A percentile compares a stretch with the other conserved stretches of the same genome.
These are phyloP conservation scores for Conchocele bisecta DNA, from an alignment of 2,888 invertebrate genomes.

Conservation along the genomic window DNA sequence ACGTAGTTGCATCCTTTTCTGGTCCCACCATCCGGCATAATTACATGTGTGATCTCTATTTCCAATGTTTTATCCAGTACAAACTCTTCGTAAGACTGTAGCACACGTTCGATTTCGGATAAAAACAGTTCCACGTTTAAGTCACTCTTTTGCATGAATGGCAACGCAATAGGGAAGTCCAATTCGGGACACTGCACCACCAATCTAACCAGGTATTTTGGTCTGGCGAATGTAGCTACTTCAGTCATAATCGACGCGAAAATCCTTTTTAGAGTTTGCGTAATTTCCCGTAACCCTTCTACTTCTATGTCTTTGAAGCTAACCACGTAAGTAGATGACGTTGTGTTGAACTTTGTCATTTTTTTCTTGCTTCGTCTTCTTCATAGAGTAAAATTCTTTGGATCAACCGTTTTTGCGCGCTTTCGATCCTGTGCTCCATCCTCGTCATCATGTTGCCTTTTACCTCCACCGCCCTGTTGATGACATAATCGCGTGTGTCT, in stretches of 20 bases:
- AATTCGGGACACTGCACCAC: constrained; percentile 43
- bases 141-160: constrained; percentile 35
- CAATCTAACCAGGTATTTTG: constrained; percentile 43
- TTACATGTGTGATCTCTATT: constrained; percentile 27
- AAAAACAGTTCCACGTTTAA: constrained; percentile 39
- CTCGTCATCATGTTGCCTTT: no score
- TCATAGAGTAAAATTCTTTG: constrained; percentile 17
- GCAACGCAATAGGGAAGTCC: constrained; percentile 41
- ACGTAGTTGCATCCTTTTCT: constrained; percentile 11
- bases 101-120: constrained; percentile 48
- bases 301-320: constrained; percentile 18
- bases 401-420: constrained; percentile 1
- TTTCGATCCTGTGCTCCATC: no score
- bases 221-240: constrained; percentile 5
- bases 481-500: no score
- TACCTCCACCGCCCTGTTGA: no score
- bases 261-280: constrained; percentile 20
- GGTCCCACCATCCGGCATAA: constrained; percentile 8
- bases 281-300: constrained; percentile 3
- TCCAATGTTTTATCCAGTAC: constrained; percentile 27
- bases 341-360: constrained; percentile 30
- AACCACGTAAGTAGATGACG: constrained; percentile 25
- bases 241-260: constrained; percentile 28
- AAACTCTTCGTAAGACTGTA: constrained; percentile 49
- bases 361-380: constrained; percentile 19